Base-by-base conservation (phyloP, 92 coral and sea anemone genomes). In the Blastomussa wellsi region DNA sequence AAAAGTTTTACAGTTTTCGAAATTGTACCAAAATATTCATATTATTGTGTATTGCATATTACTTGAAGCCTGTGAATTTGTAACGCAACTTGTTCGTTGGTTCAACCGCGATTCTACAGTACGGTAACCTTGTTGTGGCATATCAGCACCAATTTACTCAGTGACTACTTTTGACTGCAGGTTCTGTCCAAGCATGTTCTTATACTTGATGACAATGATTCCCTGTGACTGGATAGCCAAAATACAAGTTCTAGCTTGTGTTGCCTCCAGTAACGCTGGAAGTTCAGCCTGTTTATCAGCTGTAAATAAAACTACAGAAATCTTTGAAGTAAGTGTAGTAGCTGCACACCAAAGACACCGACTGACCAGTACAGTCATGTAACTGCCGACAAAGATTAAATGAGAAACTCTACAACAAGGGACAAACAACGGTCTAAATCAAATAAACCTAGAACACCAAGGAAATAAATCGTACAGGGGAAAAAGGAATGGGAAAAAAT, bases 221-320 rank as follows among this genome's bases (percentile, higher is more conserved):
- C 97, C 98, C 22, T 95, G 97, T 84, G 95, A 93, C 64, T 95
- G 98, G 98, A 74, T 95, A 44, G 91, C 97, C 36, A 94, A 94
- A 53, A 91, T 84, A 44, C 82, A 79, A 78, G 91, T 93, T 3
- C 86, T 93, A 14, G 83, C 83, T 42, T 93, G 96, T 51, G 82
- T 93, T 17, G 86, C 53, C 7, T 33, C 83, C 71, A 77, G 4
- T 26, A 69, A 51, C 31, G 77, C 48, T 11, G 83, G 16, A 32
- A 76, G 73, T 36, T 5, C 76, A 52, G 53, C 83, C 69, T 85
- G 88, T 51, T 51, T 66, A 3, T 60, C 39, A 76, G 65, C 77
- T 77, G 75, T 85, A 0, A 85, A 85, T 66, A 55, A 37, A 31
- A 76, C 88, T 20, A 70, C 39, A 20, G 53, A 7, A 53, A 35